phyloP scores from a whole-genome alignment of 2,797 vertebrate species.

The Onychomys arenicola region DNA sequence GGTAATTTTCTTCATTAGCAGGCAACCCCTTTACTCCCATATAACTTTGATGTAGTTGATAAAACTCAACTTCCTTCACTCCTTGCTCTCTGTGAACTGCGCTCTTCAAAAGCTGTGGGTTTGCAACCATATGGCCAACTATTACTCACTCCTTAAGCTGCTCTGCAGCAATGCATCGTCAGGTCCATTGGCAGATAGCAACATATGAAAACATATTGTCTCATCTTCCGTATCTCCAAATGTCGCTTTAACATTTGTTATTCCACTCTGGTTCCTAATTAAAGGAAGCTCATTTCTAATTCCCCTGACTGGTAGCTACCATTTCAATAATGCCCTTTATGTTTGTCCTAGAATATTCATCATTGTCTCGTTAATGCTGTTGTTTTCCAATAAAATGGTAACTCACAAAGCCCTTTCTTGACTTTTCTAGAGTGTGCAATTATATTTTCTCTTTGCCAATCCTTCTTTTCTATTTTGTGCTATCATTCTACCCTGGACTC shows the following conservation, averaged over 20 bases:
- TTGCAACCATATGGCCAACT: slow-evolving; percentile 73
- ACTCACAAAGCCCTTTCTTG: slow-evolving; percentile 14
- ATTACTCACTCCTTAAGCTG: slow-evolving; percentile 55
- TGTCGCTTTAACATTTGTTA: slow-evolving; percentile 67
- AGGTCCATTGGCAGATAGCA: slow-evolving; percentile 72
- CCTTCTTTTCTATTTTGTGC: not conserved
- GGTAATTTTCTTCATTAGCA: slow-evolving; percentile 78
- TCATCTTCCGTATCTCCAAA: slow-evolving; percentile 65
- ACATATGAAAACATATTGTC: slow-evolving; percentile 77
- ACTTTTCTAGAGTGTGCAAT: not conserved
- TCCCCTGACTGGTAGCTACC: slow-evolving; percentile 67
- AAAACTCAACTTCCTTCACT: slow-evolving; percentile 63
- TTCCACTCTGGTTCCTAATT: slow-evolving; percentile 73
- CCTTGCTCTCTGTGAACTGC: slow-evolving; percentile 47
- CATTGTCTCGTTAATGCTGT: slow-evolving; percentile 61
- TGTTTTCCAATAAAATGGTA: slow-evolving; percentile 67
- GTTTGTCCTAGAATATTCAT: slow-evolving; percentile 26
- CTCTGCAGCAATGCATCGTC: slow-evolving; percentile 24
- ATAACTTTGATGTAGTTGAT: slow-evolving; percentile 63
- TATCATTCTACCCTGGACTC: not conserved
- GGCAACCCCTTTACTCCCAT: slow-evolving; percentile 54
- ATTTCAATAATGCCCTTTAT: slow-evolving; percentile 71
- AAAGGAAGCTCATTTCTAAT: slow-evolving; percentile 74
- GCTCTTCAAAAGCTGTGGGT: slow-evolving; percentile 58
- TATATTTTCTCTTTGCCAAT: slow-evolving; percentile 41